phyloP scores from a whole-genome alignment of 1,140 invertebrate genomes.

The Nixonia krombeini region DNA sequence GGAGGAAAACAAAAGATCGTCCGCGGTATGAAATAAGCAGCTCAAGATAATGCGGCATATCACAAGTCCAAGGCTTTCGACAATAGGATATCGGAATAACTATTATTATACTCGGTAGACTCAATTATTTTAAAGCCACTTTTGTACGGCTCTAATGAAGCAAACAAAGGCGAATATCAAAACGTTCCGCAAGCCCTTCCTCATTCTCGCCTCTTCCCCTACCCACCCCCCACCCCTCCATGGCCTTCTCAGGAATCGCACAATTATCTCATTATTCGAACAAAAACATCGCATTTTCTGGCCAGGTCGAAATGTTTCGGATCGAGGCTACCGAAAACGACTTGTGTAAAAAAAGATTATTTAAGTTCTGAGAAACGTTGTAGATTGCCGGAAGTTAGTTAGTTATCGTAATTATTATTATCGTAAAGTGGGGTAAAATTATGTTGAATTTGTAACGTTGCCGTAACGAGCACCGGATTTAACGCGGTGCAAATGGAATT shows the following conservation, averaged over 20 bases:
- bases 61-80: conserved; percentile 49
- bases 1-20: conserved; percentile 17
- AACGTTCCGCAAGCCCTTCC: conserved; percentile 30
- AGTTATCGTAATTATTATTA: no score
- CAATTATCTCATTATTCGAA: conserved; percentile 26
- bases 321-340: no score
- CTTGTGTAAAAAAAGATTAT: no score
- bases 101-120: conserved; percentile 60
- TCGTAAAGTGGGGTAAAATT: no score
- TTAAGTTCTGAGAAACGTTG: no score
- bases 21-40: conserved; percentile 14
- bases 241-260: conserved; percentile 6
- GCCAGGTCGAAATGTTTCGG: no score
- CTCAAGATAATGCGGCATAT: conserved; percentile 34
- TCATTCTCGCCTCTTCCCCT: not conserved
- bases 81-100: conserved; percentile 66
- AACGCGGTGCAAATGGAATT: not conserved
- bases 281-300: conserved; percentile 6
- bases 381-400: no score
- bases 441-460: no score
- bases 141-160: conserved; percentile 67
- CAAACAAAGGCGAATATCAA: conserved; percentile 65
- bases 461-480: not conserved
- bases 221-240: not conserved
- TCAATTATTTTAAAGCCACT: conserved; percentile 69